A percentile compares a stretch with the other conserved stretches of the same genome.
Evolutionary conservation across 2,888 invertebrate species (phyloP).

Genomic region (Acleris cristana): DNA sequence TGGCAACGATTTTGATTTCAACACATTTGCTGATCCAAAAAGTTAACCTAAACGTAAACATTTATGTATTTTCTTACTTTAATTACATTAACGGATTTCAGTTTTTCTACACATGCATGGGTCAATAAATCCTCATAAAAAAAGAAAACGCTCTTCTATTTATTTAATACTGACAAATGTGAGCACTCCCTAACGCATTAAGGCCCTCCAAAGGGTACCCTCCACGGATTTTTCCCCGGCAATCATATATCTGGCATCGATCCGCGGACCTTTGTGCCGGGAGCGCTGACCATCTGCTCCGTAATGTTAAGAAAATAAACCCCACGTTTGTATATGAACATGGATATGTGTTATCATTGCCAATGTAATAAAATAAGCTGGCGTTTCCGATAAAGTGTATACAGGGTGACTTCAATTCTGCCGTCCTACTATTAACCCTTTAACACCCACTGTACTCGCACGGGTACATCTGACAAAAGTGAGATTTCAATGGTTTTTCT

Average conservation of each 20-base stretch:
- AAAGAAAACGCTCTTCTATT: conserved; percentile 19
- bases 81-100: no score
- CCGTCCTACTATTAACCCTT: no score
- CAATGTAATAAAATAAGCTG: not conserved
- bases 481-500: no score
- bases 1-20: no score
- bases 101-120: no score
- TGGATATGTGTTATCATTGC: not conserved
- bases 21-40: no score
- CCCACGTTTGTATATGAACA: conserved; percentile 11
- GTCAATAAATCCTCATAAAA: not conserved
- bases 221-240: conserved; percentile 24
- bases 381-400: no score
- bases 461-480: no score
- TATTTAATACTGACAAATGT: conserved; percentile 34
- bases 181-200: conserved; percentile 29
- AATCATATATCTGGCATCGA: conserved; percentile 27
- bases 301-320: conserved; percentile 21
- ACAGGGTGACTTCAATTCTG: no score
- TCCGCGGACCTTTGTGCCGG: conserved; percentile 9
- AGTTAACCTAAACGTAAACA: no score
- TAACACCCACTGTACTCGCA: no score
- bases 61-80: no score
- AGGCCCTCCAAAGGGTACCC: conserved; percentile 7
- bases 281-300: conserved; percentile 13